Conservation (phyloP, 2,113 vertebrate species). For the Grantiella picta region DNA sequence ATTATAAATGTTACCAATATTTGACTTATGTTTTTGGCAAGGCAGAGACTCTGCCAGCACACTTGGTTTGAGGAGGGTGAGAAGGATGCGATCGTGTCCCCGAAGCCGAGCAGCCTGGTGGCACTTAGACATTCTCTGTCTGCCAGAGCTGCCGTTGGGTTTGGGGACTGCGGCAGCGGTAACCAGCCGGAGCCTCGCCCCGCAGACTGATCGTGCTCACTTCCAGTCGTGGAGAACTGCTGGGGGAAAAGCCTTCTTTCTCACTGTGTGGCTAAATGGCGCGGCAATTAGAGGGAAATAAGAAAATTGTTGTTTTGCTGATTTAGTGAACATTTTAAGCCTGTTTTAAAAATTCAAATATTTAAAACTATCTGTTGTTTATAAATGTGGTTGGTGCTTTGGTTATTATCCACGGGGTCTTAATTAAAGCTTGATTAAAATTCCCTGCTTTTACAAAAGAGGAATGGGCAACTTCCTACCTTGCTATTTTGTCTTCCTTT, state of each 20-base stretch:
- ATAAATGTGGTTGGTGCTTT: constrained; percentile 66
- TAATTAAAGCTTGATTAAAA: constrained; percentile 79
- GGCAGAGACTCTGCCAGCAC: not conserved
- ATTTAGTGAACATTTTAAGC: constrained; percentile 79
- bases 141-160: constrained; percentile 11
- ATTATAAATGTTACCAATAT: not conserved
- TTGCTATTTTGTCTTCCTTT: constrained; percentile 36
- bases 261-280: constrained; percentile 70
- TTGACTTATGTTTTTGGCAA: not conserved
- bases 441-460: constrained; percentile 62
- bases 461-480: constrained; percentile 52
- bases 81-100: not conserved
- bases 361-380: constrained; percentile 66
- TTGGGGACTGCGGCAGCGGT: not conserved
- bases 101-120: constrained; percentile 30
- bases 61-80: not conserved
- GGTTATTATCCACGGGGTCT: constrained; percentile 71
- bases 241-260: constrained; percentile 34
- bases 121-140: not conserved
- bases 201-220: not conserved
- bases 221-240: constrained; percentile 46
- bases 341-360: constrained; percentile 67
- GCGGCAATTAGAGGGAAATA: constrained; percentile 74
- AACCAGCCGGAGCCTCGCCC: not conserved
- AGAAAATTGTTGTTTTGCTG: constrained; percentile 79